Percentiles rank a stretch among this genome's conserved stretches.
phyloP scores from a whole-genome alignment of 1,140 invertebrate genomes.

The Muscidifurax raptorellus region DNA sequence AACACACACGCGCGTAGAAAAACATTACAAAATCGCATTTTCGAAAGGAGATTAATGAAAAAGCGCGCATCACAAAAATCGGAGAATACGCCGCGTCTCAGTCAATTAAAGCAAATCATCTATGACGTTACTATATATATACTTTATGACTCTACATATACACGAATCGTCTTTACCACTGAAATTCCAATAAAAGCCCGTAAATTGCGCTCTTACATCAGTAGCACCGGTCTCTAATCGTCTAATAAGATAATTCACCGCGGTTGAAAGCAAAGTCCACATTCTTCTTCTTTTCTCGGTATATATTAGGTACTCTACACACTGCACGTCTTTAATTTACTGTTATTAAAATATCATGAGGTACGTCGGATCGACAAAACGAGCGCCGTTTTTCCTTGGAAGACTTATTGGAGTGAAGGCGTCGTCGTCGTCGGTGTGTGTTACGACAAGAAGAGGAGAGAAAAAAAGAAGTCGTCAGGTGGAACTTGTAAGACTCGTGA shows the following conservation, averaged over 20 bases:
- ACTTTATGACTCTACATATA: neutral
- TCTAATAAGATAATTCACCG: conserved; percentile 8
- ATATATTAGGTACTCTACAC: too few species aligned
- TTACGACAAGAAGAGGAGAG: neutral
- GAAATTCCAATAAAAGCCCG: neutral
- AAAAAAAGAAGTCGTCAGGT: conserved; percentile 33
- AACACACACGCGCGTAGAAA: neutral
- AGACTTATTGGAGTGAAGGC: neutral
- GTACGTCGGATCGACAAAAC: neutral
- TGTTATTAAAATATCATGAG: neutral
- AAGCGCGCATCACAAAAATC: too few species aligned
- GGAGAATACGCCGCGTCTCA: too few species aligned
- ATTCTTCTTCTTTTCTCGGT: neutral
- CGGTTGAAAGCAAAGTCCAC: neutral
- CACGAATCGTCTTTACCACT: neutral
- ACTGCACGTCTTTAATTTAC: neutral
- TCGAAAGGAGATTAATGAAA: too few species aligned
- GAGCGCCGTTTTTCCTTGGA: neutral
- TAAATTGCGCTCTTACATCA: neutral
- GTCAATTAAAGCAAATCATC: too few species aligned
- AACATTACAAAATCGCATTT: neutral
- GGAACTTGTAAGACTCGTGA: conserved; percentile 21
- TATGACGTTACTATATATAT: neutral
- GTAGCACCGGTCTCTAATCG: neutral
- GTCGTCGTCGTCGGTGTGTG: neutral